A percentile compares a stretch with the other conserved stretches of the same genome.
phyloP scores from a whole-genome alignment of 2,888 invertebrate genomes.

The Thymelicus lineola region DNA sequence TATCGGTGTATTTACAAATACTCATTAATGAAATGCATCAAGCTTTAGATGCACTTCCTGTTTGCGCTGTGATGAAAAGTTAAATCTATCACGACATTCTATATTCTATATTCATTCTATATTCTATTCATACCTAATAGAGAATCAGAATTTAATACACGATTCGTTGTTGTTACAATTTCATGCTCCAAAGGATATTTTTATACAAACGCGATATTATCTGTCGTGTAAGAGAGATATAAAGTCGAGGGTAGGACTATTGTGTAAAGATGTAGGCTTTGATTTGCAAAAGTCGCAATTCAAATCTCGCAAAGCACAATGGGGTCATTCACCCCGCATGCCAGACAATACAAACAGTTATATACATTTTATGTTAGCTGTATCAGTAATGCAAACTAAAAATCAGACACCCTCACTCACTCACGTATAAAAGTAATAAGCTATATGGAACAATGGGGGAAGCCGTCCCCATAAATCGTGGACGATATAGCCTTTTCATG shows the following conservation, averaged over 20 bases:
- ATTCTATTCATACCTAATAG: too few species aligned
- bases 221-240: constrained; percentile 5
- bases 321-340: constrained; percentile 36
- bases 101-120: too few species aligned
- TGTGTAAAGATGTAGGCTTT: constrained; percentile 32
- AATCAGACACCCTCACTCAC: constrained; percentile 36
- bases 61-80: constrained; percentile 1
- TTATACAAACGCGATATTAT: neutral
- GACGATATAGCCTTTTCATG: constrained; percentile 33
- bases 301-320: constrained; percentile 39
- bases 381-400: constrained; percentile 39
- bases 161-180: neutral
- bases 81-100: neutral
- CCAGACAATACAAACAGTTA: constrained; percentile 38
- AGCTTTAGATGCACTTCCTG: constrained; percentile 6
- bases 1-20: constrained; percentile 54
- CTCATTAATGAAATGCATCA: constrained; percentile 41
- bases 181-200: neutral
- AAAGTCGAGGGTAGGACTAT: constrained; percentile 10
- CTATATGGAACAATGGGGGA: constrained; percentile 37
- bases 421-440: constrained; percentile 35
- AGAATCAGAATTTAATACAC: too few species aligned
- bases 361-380: constrained; percentile 37
- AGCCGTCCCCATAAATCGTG: constrained; percentile 34
- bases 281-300: constrained; percentile 38